Evolutionary conservation across 2,113 vertebrate genomes (phyloP).

Genomic region (Corythaeola cristata): DNA sequence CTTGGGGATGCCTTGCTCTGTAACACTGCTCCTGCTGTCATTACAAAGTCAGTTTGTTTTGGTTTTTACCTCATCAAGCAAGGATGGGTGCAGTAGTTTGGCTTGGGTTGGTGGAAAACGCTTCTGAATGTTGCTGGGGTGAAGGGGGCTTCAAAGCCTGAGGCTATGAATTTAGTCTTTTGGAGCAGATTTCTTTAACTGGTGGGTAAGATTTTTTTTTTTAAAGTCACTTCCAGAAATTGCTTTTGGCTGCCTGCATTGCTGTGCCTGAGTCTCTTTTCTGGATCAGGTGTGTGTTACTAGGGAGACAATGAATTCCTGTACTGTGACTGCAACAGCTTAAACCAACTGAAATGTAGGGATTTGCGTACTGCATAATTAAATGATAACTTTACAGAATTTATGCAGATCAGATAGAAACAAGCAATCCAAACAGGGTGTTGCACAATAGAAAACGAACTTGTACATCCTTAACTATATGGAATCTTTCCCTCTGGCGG

Average conservation of each 20-base stretch:
- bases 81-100: neutral
- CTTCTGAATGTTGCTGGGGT: neutral
- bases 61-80: neutral
- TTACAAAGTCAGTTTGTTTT: neutral
- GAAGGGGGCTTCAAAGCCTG: neutral
- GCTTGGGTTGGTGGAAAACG: neutral
- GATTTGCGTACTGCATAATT: neutral
- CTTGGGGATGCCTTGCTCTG: neutral
- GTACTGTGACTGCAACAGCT: neutral
- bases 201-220: neutral
- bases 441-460: slow-evolving; percentile 29
- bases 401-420: neutral
- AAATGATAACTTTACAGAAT: neutral
- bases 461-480: slow-evolving; percentile 1
- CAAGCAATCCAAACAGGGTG: neutral
- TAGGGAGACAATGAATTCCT: neutral
- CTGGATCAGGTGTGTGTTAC: slow-evolving; percentile 25
- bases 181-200: neutral
- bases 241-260: neutral
- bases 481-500: slow-evolving; percentile 30
- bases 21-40: rapidly evolving
- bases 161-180: neutral
- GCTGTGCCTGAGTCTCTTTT: neutral
- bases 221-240: slow-evolving; percentile 12
- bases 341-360: neutral